These are phyloP conservation scores for Andrena marginata DNA, from an alignment of 2,888 invertebrate species.

Conservation along the genomic window DNA sequence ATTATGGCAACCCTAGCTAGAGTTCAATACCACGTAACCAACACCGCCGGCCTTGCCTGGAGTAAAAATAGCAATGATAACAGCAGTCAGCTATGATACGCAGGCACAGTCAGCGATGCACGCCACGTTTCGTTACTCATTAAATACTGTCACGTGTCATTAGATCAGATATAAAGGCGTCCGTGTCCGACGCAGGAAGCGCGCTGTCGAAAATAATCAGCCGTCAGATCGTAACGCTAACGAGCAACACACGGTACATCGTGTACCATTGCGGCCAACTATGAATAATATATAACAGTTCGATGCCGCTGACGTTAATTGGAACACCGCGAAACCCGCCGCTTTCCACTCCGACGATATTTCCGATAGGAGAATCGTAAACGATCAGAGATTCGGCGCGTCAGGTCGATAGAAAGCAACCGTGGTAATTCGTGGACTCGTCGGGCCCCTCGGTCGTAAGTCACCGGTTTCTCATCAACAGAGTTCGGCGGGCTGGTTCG, in stretches of 20 bases:
- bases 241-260: background rate
- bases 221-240: background rate
- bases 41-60: background rate
- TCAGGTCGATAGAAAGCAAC: background rate
- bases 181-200: background rate
- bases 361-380: background rate
- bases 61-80: conserved; percentile 47
- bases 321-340: background rate
- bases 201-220: conserved; percentile 18
- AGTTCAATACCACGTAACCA: background rate
- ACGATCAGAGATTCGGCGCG: background rate
- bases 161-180: conserved; percentile 27
- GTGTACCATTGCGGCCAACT: conserved; percentile 4
- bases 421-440: background rate
- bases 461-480: background rate
- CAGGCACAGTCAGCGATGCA: background rate
- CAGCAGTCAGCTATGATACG: conserved; percentile 20
- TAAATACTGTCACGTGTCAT: conserved; percentile 49
- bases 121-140: conserved; percentile 35
- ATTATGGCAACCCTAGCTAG: too few species aligned
- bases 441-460: conserved; percentile 14
- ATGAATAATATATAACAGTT: background rate
- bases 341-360: background rate
- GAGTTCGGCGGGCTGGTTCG: conserved; percentile 2
- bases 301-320: background rate